Conservation (phyloP, 2,113 vertebrate genomes). For the Scomber japonicus region DNA sequence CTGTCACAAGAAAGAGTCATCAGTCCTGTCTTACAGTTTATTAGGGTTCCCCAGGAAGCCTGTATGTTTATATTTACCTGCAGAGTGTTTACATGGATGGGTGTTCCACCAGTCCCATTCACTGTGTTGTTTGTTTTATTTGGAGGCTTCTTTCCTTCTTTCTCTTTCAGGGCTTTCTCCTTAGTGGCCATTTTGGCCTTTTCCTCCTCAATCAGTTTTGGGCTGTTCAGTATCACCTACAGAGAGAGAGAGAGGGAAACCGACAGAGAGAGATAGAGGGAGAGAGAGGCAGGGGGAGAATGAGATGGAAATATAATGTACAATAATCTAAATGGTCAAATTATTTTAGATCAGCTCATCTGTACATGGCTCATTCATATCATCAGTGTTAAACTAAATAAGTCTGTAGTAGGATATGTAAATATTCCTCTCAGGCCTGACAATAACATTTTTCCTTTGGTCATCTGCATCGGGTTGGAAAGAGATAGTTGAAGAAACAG, state of each 20-base stretch:
- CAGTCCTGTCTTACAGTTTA: too few relatives aligned
- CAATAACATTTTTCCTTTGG: too few relatives aligned
- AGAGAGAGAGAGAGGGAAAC: background rate
- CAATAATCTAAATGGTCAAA: too few relatives aligned
- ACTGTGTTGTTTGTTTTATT: constrained; percentile 92
- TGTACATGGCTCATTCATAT: too few relatives aligned
- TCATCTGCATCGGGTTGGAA: too few relatives aligned
- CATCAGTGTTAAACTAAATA: too few relatives aligned
- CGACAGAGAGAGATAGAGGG: background rate
- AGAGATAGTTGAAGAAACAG: too few relatives aligned
- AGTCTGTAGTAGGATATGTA: too few relatives aligned
- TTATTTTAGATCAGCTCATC: too few relatives aligned
- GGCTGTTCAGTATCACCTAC: constrained; percentile 93
- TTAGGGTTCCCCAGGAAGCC: background rate
- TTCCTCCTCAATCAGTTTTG: constrained; percentile 93
- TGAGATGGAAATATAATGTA: too few relatives aligned
- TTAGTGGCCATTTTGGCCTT: constrained; percentile 92
- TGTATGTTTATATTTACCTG: constrained; percentile 85
- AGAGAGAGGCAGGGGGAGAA: too few relatives aligned
- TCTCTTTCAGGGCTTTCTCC: constrained; percentile 90
- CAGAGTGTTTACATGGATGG: constrained; percentile 94
- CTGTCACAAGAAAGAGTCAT: background rate
- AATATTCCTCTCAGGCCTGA: too few relatives aligned
- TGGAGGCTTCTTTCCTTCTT: constrained; percentile 88
- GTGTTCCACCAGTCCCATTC: constrained; percentile 93